These are phyloP conservation scores for Pterostichus niger DNA, from an alignment of 2,888 invertebrate genomes.

Conservation along the genomic window DNA sequence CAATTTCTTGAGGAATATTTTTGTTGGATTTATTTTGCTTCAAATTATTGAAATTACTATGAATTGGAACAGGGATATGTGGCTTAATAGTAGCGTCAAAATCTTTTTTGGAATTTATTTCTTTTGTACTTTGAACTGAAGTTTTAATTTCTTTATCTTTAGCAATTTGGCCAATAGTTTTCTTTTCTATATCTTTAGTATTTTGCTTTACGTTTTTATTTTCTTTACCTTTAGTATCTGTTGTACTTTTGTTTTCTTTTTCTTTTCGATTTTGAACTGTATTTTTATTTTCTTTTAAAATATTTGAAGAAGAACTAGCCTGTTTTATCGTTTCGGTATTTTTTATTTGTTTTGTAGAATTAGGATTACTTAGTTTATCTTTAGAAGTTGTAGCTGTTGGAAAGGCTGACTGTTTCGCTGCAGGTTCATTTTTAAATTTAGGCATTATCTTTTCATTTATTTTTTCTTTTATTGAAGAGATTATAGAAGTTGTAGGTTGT, in stretches of 20 bases:
- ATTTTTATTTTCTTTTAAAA: slow-evolving; percentile 23
- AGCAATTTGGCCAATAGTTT: not conserved
- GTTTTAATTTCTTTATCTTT: slow-evolving; percentile 29
- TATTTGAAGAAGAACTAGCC: slow-evolving; percentile 1
- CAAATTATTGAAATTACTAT: slow-evolving; percentile 7
- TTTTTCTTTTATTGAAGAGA: slow-evolving; percentile 33
- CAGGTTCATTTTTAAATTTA: slow-evolving; percentile 23
- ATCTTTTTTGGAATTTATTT: slow-evolving; percentile 17
- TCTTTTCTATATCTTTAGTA: not conserved
- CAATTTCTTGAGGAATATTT: slow-evolving; percentile 24
- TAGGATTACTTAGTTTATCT: slow-evolving; percentile 24
- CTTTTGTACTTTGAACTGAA: not conserved
- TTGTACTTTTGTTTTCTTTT: not conserved
- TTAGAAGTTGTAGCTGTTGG: slow-evolving; percentile 12
- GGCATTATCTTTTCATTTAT: slow-evolving; percentile 56
- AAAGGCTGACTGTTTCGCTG: not conserved
- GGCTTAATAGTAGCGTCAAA: not conserved
- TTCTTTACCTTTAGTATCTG: not conserved
- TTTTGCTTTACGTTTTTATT: slow-evolving; percentile 11
- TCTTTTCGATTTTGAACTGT: not conserved
- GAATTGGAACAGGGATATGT: slow-evolving; percentile 20
- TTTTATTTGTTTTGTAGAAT: slow-evolving; percentile 45
- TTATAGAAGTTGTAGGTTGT: slow-evolving; percentile 20
- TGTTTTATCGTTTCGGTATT: slow-evolving; percentile 26
- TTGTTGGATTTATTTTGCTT: slow-evolving; percentile 24